phyloP scores from a whole-genome alignment of 2,797 vertebrate genomes.

The Channa striata region DNA sequence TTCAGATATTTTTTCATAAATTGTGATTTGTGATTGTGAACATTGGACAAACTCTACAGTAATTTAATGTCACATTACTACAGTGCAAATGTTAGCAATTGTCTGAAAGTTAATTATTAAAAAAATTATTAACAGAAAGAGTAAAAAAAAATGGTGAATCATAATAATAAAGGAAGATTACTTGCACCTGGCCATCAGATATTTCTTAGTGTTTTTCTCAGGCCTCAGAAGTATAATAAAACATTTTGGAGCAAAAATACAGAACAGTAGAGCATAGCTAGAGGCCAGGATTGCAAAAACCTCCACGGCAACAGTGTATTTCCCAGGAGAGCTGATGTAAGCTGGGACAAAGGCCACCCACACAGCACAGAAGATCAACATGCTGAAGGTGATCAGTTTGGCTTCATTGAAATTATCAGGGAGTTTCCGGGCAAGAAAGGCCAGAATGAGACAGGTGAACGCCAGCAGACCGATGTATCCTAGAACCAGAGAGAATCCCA shows the following conservation, averaged over 20 bases:
- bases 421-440: conserved; percentile 82
- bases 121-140: no score
- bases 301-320: conserved; percentile 80
- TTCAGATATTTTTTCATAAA: no score
- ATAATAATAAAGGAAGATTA: no score
- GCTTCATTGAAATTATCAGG: conserved; percentile 84
- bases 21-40: no score
- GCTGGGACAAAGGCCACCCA: conserved; percentile 46
- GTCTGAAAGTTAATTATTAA: no score
- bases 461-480: conserved; percentile 82
- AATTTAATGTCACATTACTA: no score
- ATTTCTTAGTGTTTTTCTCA: conserved; percentile 79
- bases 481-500: conserved; percentile 71
- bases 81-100: no score
- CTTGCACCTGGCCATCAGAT: conserved; percentile 69
- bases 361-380: no score
- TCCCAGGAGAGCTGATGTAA: conserved; percentile 78
- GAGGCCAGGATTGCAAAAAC: conserved; percentile 84
- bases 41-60: no score
- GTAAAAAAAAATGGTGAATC: no score
- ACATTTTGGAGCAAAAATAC: conserved; percentile 82
- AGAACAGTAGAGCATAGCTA: conserved; percentile 80
- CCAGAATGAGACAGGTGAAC: conserved; percentile 74
- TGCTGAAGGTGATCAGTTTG: conserved; percentile 81
- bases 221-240: conserved; percentile 76